These are phyloP conservation scores for Leptonema lineaticorne DNA, from an alignment of 1,140 invertebrate species.

Conservation along the genomic window DNA sequence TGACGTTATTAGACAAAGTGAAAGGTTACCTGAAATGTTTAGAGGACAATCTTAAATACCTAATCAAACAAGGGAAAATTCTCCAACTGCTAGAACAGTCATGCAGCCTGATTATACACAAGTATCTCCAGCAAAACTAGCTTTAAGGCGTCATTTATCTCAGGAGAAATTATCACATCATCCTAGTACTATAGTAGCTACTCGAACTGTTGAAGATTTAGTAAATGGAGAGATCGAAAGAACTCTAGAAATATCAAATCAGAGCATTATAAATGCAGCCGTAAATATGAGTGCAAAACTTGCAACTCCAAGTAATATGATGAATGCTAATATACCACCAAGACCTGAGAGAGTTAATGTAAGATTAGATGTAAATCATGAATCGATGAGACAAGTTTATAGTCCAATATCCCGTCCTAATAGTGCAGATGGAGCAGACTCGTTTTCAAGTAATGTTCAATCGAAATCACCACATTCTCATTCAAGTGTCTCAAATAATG, in stretches of 20 bases:
- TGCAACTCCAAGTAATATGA: constrained; percentile 46
- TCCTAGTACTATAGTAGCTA: constrained; percentile 55
- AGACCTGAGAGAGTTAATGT: constrained; percentile 59
- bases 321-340: constrained; percentile 58
- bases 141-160: constrained; percentile 75
- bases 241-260: constrained; percentile 83
- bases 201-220: constrained; percentile 79
- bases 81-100: constrained; percentile 40
- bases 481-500: constrained; percentile 8
- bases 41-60: constrained; percentile 43
- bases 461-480: constrained; percentile 26
- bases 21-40: constrained; percentile 33
- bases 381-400: constrained; percentile 53
- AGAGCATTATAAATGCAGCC: constrained; percentile 80
- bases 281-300: constrained; percentile 74
- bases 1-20: constrained; percentile 33
- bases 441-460: constrained; percentile 21
- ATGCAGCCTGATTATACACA: constrained; percentile 67
- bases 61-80: constrained; percentile 38
- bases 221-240: constrained; percentile 87
- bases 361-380: constrained; percentile 48
- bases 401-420: constrained; percentile 72
- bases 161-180: constrained; percentile 70
- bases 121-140: constrained; percentile 84
- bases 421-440: constrained; percentile 46